Evolutionary conservation across 2,797 vertebrate species (phyloP).

Genomic region (Furcifer pardalis): DNA sequence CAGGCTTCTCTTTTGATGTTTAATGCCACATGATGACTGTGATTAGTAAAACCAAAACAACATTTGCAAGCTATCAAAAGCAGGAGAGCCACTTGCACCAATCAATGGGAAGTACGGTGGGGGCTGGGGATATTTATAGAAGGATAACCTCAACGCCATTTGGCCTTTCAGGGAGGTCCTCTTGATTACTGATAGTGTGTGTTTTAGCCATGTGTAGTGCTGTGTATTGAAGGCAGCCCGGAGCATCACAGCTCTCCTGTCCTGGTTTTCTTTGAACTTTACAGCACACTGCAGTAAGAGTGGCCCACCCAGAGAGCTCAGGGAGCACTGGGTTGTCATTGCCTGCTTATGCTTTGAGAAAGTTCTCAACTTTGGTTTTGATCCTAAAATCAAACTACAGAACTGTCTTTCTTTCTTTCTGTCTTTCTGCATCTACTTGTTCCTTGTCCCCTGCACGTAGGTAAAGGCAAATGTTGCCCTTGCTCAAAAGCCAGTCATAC

Average conservation of each 20-base stretch:
- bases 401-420: not conserved
- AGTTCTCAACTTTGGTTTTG: conserved; percentile 56
- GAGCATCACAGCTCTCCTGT: conserved; percentile 58
- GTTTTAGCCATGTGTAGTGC: conserved; percentile 77
- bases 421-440: not conserved
- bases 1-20: conserved; percentile 58
- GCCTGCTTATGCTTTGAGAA: conserved; percentile 47
- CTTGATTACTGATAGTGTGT: conserved; percentile 76
- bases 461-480: too few species aligned
- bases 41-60: conserved; percentile 59
- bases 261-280: conserved; percentile 73
- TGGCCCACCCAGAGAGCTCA: conserved; percentile 72
- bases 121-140: conserved; percentile 77
- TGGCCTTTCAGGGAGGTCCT: conserved; percentile 75
- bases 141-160: conserved; percentile 73
- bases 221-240: conserved; percentile 58
- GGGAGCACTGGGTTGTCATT: not conserved
- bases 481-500: too few species aligned
- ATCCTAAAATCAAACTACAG: conserved; percentile 49
- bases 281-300: conserved; percentile 56
- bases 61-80: conserved; percentile 74
- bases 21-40: conserved; percentile 32
- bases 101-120: conserved; percentile 66
- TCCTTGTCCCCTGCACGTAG: conserved; percentile 14
- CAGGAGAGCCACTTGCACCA: conserved; percentile 64